Percentiles rank a stretch among this genome's conserved stretches.
Conservation (phyloP, 2,797 vertebrate species). For the Bradypodion pumilum region DNA sequence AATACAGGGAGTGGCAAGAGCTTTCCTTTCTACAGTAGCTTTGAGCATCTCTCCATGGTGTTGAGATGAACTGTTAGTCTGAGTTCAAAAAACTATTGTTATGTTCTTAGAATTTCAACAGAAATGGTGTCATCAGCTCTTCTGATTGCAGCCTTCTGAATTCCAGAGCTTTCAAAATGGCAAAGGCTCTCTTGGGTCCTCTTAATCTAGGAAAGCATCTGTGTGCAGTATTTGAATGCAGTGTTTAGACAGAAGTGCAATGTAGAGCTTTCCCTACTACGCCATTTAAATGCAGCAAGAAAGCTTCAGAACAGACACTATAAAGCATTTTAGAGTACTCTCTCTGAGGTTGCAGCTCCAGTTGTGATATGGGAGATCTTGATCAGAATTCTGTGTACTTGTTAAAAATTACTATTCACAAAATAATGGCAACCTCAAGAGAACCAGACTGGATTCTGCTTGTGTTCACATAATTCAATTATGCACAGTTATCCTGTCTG, state of each 20-base stretch:
- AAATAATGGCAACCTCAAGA: background rate
- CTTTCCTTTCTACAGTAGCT: background rate
- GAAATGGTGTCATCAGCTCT: background rate
- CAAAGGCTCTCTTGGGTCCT: background rate
- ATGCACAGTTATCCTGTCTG: background rate
- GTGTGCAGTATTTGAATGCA: conserved; percentile 7
- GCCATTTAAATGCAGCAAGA: conserved; percentile 4
- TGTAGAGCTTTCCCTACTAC: background rate
- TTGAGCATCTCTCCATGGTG: no score
- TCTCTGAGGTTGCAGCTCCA: background rate
- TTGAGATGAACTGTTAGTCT: background rate
- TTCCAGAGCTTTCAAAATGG: conserved; percentile 4
- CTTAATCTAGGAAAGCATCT: conserved; percentile 9
- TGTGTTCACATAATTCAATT: background rate
- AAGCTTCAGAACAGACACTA: background rate
- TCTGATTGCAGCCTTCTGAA: background rate
- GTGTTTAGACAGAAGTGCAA: background rate
- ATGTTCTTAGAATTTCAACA: background rate
- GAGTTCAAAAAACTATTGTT: background rate
- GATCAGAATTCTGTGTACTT: background rate
- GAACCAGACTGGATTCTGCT: background rate
- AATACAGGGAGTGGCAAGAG: background rate
- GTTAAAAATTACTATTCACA: background rate
- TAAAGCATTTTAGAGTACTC: background rate
- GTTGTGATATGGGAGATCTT: background rate